Evolutionary conservation across 2,113 vertebrate species (phyloP).

Genomic region (Myxocyprinus asiaticus): DNA sequence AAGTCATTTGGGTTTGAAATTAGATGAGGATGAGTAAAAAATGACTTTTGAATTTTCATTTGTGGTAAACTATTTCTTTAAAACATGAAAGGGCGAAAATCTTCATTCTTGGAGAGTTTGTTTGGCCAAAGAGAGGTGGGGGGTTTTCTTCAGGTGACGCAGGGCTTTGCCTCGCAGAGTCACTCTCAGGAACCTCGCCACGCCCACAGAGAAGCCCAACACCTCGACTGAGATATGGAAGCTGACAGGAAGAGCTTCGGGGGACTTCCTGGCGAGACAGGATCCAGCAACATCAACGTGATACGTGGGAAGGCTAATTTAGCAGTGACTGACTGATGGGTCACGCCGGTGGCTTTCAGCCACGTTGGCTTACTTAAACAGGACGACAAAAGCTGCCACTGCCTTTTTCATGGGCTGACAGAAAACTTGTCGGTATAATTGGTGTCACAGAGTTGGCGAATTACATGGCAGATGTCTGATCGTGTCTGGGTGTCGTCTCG

Average conservation of each 20-base stretch:
- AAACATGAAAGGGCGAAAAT: no score
- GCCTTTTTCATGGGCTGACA: conserved; percentile 42
- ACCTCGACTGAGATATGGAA: conserved; percentile 61
- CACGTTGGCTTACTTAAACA: conserved; percentile 46
- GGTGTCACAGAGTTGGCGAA: neutral
- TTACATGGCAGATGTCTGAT: conserved; percentile 30
- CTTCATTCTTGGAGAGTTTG: no score
- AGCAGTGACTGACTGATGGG: conserved; percentile 60
- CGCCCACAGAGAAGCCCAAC: conserved; percentile 56
- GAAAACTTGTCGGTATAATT: conserved; percentile 31
- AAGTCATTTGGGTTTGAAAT: no score
- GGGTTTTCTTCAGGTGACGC: conserved; percentile 57
- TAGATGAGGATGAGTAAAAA: no score
- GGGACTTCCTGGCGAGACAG: conserved; percentile 50
- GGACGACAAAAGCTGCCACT: conserved; percentile 38
- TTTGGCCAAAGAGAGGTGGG: conserved; percentile 5
- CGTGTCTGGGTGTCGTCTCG: neutral
- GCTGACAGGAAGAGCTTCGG: conserved; percentile 67
- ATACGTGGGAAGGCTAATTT: conserved; percentile 65
- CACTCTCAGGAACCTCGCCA: conserved; percentile 11
- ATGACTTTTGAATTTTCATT: no score
- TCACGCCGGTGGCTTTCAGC: conserved; percentile 33
- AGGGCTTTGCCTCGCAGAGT: conserved; percentile 31
- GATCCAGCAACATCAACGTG: conserved; percentile 48
- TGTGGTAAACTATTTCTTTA: no score